Base-by-base conservation (phyloP, 2,888 invertebrate genomes). In the Dicyrtomina minuta region DNA sequence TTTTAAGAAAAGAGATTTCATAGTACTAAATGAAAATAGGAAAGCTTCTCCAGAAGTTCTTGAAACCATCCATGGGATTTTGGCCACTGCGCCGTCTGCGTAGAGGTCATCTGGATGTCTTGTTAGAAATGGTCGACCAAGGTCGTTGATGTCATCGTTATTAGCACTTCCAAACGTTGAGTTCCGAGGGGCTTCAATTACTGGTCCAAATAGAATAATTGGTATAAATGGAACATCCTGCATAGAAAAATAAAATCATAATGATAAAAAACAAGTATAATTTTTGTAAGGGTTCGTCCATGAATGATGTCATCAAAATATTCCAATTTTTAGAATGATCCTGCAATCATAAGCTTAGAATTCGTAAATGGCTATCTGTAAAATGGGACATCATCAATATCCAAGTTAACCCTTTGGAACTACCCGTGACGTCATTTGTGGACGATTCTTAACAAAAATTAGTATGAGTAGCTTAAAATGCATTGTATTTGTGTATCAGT, bases 131-230 rank as follows among this genome's bases (percentile, higher is more conserved):
- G 55, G 55, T 10, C n/a, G n/a, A n/a, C n/a, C n/a, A n/a, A n/a
- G n/a, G n/a, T n/a, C n/a, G n/a, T n/a, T n/a, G n/a, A n/a, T n/a
- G n/a, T n/a, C n/a, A n/a, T n/a, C n/a, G n/a, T n/a, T n/a, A n/a
- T n/a, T n/a, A n/a, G n/a, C n/a, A n/a, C n/a, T n/a, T n/a, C n/a
- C n/a, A n/a, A n/a, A 55, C 17, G 56, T 27, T 2, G 56, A 56
- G 13, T 56, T 56, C 15, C 27, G 24, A 8, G 27, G n/a, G 4
- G 4, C 12, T 33, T 56, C 56, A 27, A 27, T n/a, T 17, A 56
- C 56, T 17, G 56, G 56, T 13, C 56, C 27, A 13, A 56, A 56
- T 24, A 56, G 27, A 26, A 56, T 56, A 10, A 56, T 56, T 56
- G n/a, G 26, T 27, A 13, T 56, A 3, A 33, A 24, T 10, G 56